phyloP scores from a whole-genome alignment of 2,113 vertebrate species.

The Dasyurus viverrinus region DNA sequence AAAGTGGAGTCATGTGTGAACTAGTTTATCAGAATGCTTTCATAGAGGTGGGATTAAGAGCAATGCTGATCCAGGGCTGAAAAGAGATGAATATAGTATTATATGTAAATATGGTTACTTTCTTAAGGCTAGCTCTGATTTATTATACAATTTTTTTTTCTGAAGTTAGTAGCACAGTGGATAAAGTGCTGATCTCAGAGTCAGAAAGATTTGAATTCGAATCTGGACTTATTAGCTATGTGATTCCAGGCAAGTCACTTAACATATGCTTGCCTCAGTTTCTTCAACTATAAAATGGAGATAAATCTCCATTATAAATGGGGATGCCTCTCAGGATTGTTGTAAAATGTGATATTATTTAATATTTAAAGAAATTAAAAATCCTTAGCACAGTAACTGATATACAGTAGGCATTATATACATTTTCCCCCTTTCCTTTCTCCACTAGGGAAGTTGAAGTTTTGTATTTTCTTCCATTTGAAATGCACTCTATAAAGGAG shows the following conservation, averaged over 20 bases:
- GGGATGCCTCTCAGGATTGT: background rate
- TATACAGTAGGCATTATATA: background rate
- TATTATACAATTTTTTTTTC: background rate
- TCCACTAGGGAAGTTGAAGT: background rate
- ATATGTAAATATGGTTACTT: background rate
- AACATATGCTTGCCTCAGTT: background rate
- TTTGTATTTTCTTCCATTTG: background rate
- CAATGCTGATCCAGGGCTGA: background rate
- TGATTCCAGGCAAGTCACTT: background rate
- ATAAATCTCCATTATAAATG: background rate
- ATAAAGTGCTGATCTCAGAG: background rate
- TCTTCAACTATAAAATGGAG: background rate
- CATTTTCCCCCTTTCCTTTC: background rate
- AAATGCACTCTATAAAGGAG: background rate
- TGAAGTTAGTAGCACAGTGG: background rate
- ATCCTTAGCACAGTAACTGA: background rate
- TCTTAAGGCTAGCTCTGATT: background rate
- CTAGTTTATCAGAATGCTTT: background rate
- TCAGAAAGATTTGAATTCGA: conserved; percentile 2
- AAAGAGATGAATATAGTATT: background rate
- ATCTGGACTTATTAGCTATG: background rate
- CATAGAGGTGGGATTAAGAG: background rate
- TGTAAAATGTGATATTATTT: background rate
- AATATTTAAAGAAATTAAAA: background rate
- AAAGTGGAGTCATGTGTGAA: background rate